Evolutionary conservation across 2,888 invertebrate genomes (phyloP).

Genomic region (Xestia rhomboidea): DNA sequence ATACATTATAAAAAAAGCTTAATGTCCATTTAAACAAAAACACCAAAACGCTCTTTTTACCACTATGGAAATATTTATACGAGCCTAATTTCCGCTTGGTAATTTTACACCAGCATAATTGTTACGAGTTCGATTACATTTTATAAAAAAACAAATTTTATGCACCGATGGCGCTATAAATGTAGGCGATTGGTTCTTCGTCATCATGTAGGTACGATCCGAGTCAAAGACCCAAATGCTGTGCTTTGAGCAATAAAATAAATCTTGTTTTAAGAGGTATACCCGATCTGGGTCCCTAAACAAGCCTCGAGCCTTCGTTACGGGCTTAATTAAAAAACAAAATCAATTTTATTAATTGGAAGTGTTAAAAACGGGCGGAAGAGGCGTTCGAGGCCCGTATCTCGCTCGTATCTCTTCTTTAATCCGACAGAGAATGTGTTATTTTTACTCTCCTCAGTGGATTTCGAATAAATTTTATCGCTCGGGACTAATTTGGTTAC

Average conservation of each 20-base stretch:
- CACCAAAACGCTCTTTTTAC: constrained; percentile 60
- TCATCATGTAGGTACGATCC: constrained; percentile 76
- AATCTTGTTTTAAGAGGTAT: constrained; percentile 88
- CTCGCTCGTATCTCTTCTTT: constrained; percentile 89
- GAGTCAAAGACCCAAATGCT: constrained; percentile 80
- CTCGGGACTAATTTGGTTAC: constrained; percentile 90
- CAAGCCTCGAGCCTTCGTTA: constrained; percentile 86
- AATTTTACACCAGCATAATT: constrained; percentile 77
- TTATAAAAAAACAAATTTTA: constrained; percentile 82
- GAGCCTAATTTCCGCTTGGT: constrained; percentile 75
- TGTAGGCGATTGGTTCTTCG: constrained; percentile 79
- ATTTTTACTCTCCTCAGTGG: constrained; percentile 90
- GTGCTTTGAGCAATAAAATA: constrained; percentile 89
- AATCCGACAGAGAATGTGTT: constrained; percentile 90
- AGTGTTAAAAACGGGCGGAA: constrained; percentile 91
- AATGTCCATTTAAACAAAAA: constrained; percentile 49
- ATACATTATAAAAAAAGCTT: constrained; percentile 43
- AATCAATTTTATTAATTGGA: constrained; percentile 91
- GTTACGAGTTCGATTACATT: constrained; percentile 76
- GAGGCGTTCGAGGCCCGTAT: constrained; percentile 85
- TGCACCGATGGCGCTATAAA: constrained; percentile 79
- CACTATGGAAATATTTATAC: constrained; percentile 71
- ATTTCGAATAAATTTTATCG: constrained; percentile 91
- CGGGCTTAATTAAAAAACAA: constrained; percentile 90
- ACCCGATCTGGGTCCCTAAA: constrained; percentile 86